phyloP scores from a whole-genome alignment of 1,140 invertebrate genomes.

The Sminthurides bifidus region DNA sequence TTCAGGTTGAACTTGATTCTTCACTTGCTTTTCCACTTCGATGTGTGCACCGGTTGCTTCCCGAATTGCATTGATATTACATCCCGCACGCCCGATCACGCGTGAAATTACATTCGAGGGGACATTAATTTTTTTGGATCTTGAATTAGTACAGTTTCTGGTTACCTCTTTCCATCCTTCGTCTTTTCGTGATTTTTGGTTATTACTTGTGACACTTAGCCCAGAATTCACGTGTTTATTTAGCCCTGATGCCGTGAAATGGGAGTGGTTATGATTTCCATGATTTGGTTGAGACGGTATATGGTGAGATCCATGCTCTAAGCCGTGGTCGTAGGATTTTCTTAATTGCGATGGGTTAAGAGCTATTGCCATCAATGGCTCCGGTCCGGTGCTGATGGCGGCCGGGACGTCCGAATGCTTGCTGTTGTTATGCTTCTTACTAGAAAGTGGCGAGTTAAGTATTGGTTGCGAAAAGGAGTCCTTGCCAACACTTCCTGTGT shows the following conservation, averaged over 20 bases:
- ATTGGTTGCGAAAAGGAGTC: too few species aligned
- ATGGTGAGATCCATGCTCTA: background rate
- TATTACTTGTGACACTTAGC: too few species aligned
- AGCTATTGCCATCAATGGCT: slow-evolving; percentile 27
- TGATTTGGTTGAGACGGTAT: background rate
- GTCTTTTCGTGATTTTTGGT: slow-evolving; percentile 66
- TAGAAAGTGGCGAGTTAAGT: too few species aligned
- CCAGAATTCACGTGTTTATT: too few species aligned
- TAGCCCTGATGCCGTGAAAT: too few species aligned
- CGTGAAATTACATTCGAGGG: slow-evolving; percentile 80
- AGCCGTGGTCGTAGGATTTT: too few species aligned
- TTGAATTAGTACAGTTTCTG: slow-evolving; percentile 44
- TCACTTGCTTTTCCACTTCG: slow-evolving; percentile 92
- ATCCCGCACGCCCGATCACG: slow-evolving; percentile 78
- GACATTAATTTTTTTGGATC: slow-evolving; percentile 76
- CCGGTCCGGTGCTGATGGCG: slow-evolving; percentile 14
- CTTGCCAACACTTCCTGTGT: slow-evolving; percentile 4
- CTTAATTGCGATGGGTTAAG: slow-evolving; percentile 21
- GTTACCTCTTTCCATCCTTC: slow-evolving; percentile 97
- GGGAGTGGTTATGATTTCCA: slow-evolving; percentile 1
- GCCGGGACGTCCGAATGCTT: too few species aligned
- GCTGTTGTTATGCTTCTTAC: slow-evolving; percentile 2
- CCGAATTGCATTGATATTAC: slow-evolving; percentile 93
- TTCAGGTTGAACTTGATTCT: slow-evolving; percentile 68
- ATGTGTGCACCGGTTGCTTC: slow-evolving; percentile 90